Conservation (phyloP, 2,888 invertebrate species). For the Mimas tiliae region DNA sequence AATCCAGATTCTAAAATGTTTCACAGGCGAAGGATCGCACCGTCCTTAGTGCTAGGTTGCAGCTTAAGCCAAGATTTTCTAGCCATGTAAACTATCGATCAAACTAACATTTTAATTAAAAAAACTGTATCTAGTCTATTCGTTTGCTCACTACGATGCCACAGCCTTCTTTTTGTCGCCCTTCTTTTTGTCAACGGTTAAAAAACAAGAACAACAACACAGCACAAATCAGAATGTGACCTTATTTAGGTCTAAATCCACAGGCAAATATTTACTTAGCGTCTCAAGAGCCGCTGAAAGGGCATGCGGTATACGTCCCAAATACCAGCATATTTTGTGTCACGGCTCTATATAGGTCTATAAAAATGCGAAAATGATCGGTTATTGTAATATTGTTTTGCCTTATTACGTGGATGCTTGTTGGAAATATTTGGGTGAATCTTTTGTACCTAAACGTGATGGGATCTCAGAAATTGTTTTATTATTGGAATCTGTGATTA, state of each 20-base stretch:
- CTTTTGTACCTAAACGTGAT: not conserved
- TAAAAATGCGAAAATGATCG: slow-evolving; percentile 12
- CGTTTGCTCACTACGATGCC: no score
- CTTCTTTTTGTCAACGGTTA: no score
- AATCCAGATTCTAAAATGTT: no score
- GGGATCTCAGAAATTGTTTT: no score
- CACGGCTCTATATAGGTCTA: slow-evolving; percentile 12
- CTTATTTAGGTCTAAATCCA: slow-evolving; percentile 14
- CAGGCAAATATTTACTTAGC: slow-evolving; percentile 19
- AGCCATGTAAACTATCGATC: no score
- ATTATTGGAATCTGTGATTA: no score
- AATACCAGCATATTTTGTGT: slow-evolving; percentile 11
- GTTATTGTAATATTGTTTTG: slow-evolving; percentile 1
- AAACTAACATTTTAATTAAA: no score
- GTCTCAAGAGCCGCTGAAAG: not conserved
- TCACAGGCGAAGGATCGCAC: no score
- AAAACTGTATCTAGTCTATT: no score
- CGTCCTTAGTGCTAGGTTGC: no score
- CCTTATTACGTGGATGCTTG: not conserved
- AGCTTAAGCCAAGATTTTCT: no score
- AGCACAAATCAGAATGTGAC: slow-evolving; percentile 2
- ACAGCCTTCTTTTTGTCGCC: no score
- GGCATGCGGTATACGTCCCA: slow-evolving; percentile 10
- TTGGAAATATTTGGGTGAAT: not conserved
- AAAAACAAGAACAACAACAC: slow-evolving; percentile 9